A percentile compares a stretch with the other conserved stretches of the same genome.
These are phyloP conservation scores for Orestias chungarensis DNA, from an alignment of 2,797 vertebrate species.

Conservation along the genomic window DNA sequence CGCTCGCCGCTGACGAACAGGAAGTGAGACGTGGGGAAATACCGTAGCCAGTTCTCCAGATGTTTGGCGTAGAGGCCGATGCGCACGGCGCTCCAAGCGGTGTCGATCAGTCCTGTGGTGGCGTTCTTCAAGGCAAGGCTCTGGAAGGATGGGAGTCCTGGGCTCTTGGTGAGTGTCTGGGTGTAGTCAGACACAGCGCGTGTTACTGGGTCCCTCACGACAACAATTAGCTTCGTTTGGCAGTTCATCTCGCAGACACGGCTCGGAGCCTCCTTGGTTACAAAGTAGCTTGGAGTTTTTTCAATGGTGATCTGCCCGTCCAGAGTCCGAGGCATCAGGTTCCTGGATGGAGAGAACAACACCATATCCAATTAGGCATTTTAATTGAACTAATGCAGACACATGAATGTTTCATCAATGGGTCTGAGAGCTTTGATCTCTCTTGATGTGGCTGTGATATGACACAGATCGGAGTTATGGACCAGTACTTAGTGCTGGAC, in stretches of 20 bases:
- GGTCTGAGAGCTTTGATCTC: not conserved
- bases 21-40: conserved; percentile 89
- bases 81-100: conserved; percentile 90
- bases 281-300: conserved; percentile 96
- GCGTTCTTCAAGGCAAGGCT: conserved; percentile 88
- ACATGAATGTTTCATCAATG: not conserved
- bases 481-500: too few species aligned
- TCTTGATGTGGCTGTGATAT: not conserved
- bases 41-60: conserved; percentile 91
- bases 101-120: conserved; percentile 86
- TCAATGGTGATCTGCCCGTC: conserved; percentile 96
- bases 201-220: conserved; percentile 92
- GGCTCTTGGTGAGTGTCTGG: conserved; percentile 92
- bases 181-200: conserved; percentile 93
- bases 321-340: conserved; percentile 90
- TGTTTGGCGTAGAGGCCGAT: conserved; percentile 95
- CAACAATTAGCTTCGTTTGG: conserved; percentile 91
- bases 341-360: conserved; percentile 74
- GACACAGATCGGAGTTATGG: too few species aligned
- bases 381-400: not conserved
- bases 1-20: conserved; percentile 93
- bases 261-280: conserved; percentile 88
- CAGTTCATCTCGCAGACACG: conserved; percentile 88
- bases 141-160: conserved; percentile 88
- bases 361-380: not conserved